Evolutionary conservation across 2,797 vertebrate genomes (phyloP), one percentile per base, ranked within the genome.

Genomic region (Sparidentex hasta): DNA sequence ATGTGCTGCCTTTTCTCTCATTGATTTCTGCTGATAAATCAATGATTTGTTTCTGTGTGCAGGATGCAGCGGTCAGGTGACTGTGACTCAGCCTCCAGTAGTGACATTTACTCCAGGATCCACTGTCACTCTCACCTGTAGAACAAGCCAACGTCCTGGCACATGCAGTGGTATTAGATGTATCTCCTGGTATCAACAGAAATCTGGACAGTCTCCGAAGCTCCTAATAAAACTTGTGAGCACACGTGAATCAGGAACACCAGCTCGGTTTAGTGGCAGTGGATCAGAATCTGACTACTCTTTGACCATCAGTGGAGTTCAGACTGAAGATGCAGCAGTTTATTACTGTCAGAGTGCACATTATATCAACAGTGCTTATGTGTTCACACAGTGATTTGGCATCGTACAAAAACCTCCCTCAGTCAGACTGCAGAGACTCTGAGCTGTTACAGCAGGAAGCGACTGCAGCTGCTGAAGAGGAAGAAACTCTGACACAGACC

Each of bases 351-450:
- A 55, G 29, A 78, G 81, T 73, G n/a, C n/a, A n/a, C n/a, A n/a
- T n/a, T n/a, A n/a, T 0, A 43, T 66, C 38, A 46, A 68, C 11
- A 0, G 0, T 33, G 9, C 0, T 0, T 0, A 0, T 0, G 48
- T 56, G 73, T 82, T 85, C 52, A 90, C 86, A 91, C 86, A 80
- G 81, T 88, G 82, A 85, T 81, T 80, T 76, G 0, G 5, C 0
- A 43, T 46, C 1, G 13, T 89, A 90, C 84, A 90, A 91, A 90
- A 89, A 91, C 88, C 76, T 90, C 82, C 82, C 29, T 82, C 80
- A 80, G 82, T 77, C 76, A 69, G 69, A 74, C 86, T 83, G 71
- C 82, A 85, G 75, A 88, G 71, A 72, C 71, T 12, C 81, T 79
- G 85, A 89, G 69, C 67, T 86, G 80, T 81, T 80, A 69, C 66